Evolutionary conservation across 2,113 vertebrate species (phyloP).

Genomic region (Cheirogaleus medius): DNA sequence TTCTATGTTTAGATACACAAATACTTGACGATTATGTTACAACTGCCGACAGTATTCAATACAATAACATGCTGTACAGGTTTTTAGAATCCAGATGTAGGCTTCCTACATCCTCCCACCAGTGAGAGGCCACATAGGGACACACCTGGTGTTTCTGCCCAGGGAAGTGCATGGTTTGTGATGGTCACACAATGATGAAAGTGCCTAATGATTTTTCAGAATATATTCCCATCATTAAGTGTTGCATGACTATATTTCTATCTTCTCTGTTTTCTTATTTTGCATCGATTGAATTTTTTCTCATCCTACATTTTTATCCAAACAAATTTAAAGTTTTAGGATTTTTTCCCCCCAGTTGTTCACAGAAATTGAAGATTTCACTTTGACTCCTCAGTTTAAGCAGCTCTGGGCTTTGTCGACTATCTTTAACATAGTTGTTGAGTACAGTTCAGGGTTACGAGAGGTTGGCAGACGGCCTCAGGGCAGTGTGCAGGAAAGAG

Average conservation of each 20-base stretch:
- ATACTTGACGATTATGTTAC: no score
- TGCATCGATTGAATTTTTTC: neutral
- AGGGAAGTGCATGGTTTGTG: no score
- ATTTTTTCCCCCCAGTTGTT: neutral
- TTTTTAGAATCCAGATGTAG: no score
- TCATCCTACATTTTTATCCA: neutral
- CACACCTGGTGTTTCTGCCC: no score
- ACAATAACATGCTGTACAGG: no score
- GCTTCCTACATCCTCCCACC: no score
- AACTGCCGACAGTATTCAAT: no score
- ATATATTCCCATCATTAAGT: no score
- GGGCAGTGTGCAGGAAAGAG: neutral
- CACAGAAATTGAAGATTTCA: neutral
- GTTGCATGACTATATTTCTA: neutral
- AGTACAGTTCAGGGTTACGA: neutral
- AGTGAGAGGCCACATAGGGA: no score
- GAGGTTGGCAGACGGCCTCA: neutral
- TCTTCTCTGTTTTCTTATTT: neutral
- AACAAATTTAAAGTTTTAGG: neutral
- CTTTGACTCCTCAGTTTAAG: neutral
- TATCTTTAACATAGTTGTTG: neutral
- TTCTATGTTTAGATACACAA: no score
- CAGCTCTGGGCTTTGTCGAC: neutral
- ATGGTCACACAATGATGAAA: no score
- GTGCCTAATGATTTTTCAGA: no score